Percentiles rank a stretch among this genome's conserved stretches.
These are phyloP conservation scores for Erythrocebus patas DNA, from an alignment of 2,113 vertebrate species.

Conservation along the genomic window DNA sequence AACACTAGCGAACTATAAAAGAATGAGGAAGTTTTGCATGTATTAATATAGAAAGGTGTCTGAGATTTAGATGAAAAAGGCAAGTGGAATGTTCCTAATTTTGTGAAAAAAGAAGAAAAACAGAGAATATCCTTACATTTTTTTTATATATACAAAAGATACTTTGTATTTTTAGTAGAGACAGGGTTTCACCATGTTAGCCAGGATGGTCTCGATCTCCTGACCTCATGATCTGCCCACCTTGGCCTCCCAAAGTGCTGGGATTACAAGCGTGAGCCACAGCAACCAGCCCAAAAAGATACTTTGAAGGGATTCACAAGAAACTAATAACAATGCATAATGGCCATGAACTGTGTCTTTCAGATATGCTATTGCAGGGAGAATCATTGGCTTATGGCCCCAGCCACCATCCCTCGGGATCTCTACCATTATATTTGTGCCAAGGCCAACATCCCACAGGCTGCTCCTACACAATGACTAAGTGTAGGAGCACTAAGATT, in stretches of 20 bases:
- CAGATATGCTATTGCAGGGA: not conserved
- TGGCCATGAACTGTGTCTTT: not conserved
- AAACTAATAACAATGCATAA: not conserved
- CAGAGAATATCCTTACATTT: not conserved
- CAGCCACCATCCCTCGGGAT: not conserved
- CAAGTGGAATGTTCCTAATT: not conserved
- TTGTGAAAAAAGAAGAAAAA: not conserved
- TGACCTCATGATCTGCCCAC: too few species aligned
- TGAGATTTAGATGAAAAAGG: not conserved
- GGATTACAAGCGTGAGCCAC: too few species aligned
- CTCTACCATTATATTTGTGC: not conserved
- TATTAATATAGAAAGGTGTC: not conserved
- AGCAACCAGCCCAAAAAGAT: too few species aligned
- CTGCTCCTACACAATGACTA: not conserved
- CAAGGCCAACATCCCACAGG: not conserved
- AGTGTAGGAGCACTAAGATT: not conserved
- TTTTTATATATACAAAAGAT: not conserved
- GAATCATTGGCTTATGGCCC: rapidly evolving
- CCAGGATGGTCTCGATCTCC: too few species aligned
- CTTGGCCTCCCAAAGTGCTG: too few species aligned
- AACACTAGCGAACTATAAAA: not conserved
- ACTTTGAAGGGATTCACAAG: not conserved
- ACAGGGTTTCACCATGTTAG: too few species aligned
- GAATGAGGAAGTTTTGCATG: not conserved
- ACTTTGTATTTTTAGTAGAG: not conserved